These are phyloP conservation scores for Drosophila repletoides DNA, from an alignment of 1,140 invertebrate genomes.

Conservation along the genomic window DNA sequence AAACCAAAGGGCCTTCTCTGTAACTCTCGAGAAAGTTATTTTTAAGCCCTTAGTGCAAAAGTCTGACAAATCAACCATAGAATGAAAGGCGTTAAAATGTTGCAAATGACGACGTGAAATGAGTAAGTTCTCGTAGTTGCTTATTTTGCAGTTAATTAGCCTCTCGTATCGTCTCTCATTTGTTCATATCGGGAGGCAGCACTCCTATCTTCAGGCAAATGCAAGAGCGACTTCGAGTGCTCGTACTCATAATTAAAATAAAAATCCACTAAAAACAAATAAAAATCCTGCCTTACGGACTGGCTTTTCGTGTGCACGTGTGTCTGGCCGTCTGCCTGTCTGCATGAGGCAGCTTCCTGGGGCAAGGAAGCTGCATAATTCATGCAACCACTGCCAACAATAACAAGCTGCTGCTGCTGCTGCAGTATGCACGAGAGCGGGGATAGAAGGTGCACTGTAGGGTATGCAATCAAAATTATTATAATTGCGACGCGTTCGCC, in stretches of 20 bases:
- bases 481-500: slow-evolving; percentile 80
- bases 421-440: not conserved
- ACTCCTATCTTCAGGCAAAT: not conserved
- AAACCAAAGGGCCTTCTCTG: slow-evolving; percentile 58
- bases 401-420: slow-evolving; percentile 40
- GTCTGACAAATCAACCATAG: slow-evolving; percentile 7
- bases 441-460: not conserved
- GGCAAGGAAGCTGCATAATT: slow-evolving; percentile 53
- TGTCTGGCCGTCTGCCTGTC: not conserved
- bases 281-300: slow-evolving; percentile 21
- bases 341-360: not conserved
- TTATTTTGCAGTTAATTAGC: too few species aligned
- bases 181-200: not conserved
- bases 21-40: slow-evolving; percentile 74
- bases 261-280: slow-evolving; percentile 46
- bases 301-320: slow-evolving; percentile 30
- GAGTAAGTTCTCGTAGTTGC: too few species aligned
- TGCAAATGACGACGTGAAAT: too few species aligned
- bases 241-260: slow-evolving; percentile 70
- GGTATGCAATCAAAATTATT: slow-evolving; percentile 79
- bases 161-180: slow-evolving; percentile 1
- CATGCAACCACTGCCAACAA: slow-evolving; percentile 58
- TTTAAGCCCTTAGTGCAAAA: slow-evolving; percentile 39
- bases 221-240: slow-evolving; percentile 33
- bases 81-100: slow-evolving; percentile 5